Conservation (phyloP, 2,113 vertebrate genomes). For the Actenoides hombroni region DNA sequence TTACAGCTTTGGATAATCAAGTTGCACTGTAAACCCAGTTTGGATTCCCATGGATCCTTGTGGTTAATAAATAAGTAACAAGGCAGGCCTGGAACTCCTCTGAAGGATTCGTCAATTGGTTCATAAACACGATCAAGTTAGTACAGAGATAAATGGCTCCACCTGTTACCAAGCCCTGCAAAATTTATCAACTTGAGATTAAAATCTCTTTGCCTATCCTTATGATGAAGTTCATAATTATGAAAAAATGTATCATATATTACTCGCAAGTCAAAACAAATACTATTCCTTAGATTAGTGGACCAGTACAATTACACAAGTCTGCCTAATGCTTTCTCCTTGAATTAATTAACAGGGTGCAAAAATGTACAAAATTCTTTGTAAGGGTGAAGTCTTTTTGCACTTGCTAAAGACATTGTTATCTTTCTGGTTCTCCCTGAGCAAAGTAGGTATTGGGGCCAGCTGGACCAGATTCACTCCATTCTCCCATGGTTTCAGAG, state of each 20-base stretch:
- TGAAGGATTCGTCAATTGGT: neutral
- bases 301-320: slow-evolving; percentile 47
- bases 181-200: slow-evolving; percentile 59
- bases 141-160: slow-evolving; percentile 39
- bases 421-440: slow-evolving; percentile 3
- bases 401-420: neutral
- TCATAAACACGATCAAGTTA: neutral
- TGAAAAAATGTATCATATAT: slow-evolving; percentile 54
- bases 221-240: slow-evolving; percentile 59
- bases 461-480: slow-evolving; percentile 38
- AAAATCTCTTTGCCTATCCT: slow-evolving; percentile 57
- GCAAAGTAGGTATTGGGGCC: neutral
- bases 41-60: neutral
- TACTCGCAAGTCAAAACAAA: slow-evolving; percentile 66
- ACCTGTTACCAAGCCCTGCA: slow-evolving; percentile 36
- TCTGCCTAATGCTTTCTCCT: slow-evolving; percentile 16
- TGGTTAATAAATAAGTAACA: slow-evolving; percentile 40
- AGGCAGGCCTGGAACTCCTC: neutral
- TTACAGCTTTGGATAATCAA: neutral
- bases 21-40: neutral
- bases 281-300: slow-evolving; percentile 33
- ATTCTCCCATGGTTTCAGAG: slow-evolving; percentile 2
- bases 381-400: slow-evolving; percentile 38
- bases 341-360: neutral
- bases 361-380: slow-evolving; percentile 27